phyloP scores from a whole-genome alignment of 2,113 vertebrate genomes.

The Sprattus sprattus region DNA sequence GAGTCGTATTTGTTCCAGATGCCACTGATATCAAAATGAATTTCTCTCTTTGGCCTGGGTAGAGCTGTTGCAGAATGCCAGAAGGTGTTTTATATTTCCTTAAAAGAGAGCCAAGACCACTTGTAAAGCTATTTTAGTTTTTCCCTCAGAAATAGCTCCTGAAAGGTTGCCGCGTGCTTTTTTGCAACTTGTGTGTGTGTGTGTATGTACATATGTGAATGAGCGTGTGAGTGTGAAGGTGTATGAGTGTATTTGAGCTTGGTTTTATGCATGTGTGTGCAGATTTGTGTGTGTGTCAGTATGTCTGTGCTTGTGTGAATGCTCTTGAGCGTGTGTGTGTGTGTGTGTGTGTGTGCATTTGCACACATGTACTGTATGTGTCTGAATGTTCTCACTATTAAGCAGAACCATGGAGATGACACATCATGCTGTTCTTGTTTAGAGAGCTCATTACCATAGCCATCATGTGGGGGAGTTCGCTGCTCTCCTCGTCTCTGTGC shows the following conservation, averaged over 20 bases:
- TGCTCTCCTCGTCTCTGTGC: not conserved
- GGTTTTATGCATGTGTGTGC: too few relatives aligned
- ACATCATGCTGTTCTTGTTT: constrained; percentile 16
- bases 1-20: not conserved
- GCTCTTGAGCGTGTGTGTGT: not conserved
- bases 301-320: not conserved
- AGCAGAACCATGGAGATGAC: constrained; percentile 14
- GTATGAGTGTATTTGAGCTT: too few relatives aligned
- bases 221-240: not conserved
- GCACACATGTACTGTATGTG: not conserved
- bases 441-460: constrained; percentile 38
- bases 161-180: not conserved
- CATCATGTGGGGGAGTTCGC: constrained; percentile 32
- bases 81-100: not conserved
- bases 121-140: not conserved
- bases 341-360: not conserved
- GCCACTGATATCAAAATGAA: not conserved
- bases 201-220: not conserved
- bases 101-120: not conserved
- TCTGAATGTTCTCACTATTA: constrained; percentile 12
- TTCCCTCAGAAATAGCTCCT: not conserved
- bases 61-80: not conserved
- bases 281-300: too few relatives aligned
- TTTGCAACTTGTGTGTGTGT: not conserved
- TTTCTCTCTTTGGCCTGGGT: not conserved